Evolutionary conservation across 1,140 invertebrate species (phyloP).

Genomic region (Zaprionus africanus): DNA sequence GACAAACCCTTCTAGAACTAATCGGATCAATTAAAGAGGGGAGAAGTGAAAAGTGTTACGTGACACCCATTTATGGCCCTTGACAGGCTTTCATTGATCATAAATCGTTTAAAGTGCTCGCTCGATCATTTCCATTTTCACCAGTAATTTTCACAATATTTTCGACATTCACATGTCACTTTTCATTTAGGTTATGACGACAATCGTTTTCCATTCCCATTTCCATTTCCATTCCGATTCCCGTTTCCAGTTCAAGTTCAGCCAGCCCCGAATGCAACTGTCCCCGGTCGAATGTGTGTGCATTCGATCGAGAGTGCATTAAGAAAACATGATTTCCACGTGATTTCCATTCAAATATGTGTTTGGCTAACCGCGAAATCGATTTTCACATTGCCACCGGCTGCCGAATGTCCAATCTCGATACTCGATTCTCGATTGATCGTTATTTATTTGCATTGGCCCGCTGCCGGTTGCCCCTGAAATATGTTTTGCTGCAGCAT

Average conservation of each 20-base stretch:
- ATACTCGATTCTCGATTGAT: conserved; percentile 7
- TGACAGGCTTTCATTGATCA: conserved; percentile 35
- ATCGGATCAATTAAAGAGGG: conserved; percentile 34
- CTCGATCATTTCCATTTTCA: conserved; percentile 48
- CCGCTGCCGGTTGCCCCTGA: conserved; percentile 60
- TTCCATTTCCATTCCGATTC: conserved; percentile 3
- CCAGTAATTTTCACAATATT: conserved; percentile 27
- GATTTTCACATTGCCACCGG: conserved; percentile 40
- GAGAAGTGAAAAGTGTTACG: conserved; percentile 8
- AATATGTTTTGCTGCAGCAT: conserved; percentile 39
- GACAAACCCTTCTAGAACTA: conserved; percentile 2
- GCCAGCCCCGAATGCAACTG: conserved; percentile 19
- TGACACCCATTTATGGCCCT: background rate
- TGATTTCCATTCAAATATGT: conserved; percentile 67
- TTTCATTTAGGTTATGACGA: conserved; percentile 28
- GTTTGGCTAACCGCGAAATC: conserved; percentile 36
- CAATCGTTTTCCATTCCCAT: background rate
- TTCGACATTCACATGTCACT: conserved; percentile 52
- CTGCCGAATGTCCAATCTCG: conserved; percentile 10
- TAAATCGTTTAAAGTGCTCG: conserved; percentile 29
- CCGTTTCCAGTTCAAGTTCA: conserved; percentile 65
- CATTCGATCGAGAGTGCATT: conserved; percentile 53
- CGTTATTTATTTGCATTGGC: conserved; percentile 67
- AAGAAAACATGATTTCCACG: conserved; percentile 54
- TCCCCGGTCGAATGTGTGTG: conserved; percentile 4